Base-by-base conservation (phyloP, 2,113 vertebrate genomes). In the Microtus richardsoni region DNA sequence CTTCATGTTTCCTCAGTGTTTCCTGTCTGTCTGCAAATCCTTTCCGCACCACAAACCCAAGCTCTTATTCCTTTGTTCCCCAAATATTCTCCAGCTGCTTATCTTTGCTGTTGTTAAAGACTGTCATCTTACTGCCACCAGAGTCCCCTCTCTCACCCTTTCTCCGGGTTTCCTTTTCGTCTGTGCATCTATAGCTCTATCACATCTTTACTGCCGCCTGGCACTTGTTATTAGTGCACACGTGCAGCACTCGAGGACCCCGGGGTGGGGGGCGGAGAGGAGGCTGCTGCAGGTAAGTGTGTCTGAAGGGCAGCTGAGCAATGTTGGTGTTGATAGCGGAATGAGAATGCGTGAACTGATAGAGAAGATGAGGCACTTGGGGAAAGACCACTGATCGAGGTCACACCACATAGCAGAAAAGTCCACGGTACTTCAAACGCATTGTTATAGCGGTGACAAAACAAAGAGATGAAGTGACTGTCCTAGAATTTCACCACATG, bases 401-500 rank as follows among this genome's bases (percentile, higher is more conserved):
- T 88, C 28, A 64, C 54, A 88, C 8, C 33, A 49, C 39, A 75
- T 78, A 41, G 74, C 0, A 24, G 52, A 66, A 83, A 11, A 88
- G 5, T 30, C 90, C 44, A 70, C 39, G 90, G 6, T 21, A 92
- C 39, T 94, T 91, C 62, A 26, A n/a, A 93, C 91, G 64, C 52
- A 92, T 90, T 77, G 70, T n/a, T 88, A 90, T 80, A 90, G 21
- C 91, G 3, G 91, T 60, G 62, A 95, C 33, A 89, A 95, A 89
- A 60, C 41, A 77, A 2, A 93, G 30, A 33, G 30, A 13, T 92
- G 28, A 41, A 52, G 47, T 64, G 68, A 90, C 58, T 90, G 87
- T 74, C 36, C 49, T 47, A 19, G 87, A 87, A 62, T 92, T 92
- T 91, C 28, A 91, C 22, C 85, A 28, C 41, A 91, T 2, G 0